phyloP scores from a whole-genome alignment of 2,797 vertebrate species.

The Notolabrus celidotus region DNA sequence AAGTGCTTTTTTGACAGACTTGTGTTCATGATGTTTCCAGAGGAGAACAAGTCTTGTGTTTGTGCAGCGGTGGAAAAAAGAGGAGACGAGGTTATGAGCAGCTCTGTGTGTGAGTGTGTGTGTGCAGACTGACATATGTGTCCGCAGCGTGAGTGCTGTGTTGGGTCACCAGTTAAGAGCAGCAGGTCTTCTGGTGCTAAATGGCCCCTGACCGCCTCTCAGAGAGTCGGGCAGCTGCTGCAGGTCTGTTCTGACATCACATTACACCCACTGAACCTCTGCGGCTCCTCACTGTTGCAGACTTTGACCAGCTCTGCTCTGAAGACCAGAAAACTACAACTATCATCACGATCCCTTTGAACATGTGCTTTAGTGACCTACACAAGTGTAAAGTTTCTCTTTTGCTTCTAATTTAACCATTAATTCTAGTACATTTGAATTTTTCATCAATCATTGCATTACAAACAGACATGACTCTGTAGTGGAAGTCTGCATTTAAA shows the following conservation, averaged over 20 bases:
- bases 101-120: not conserved
- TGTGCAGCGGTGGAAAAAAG: not conserved
- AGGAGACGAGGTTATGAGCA: not conserved
- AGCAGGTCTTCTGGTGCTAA: conserved; percentile 45
- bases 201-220: conserved; percentile 26
- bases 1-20: conserved; percentile 38
- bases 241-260: conserved; percentile 21
- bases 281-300: not conserved
- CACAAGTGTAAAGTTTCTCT: no score
- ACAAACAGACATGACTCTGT: no score
- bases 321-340: not conserved
- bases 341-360: not conserved
- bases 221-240: conserved; percentile 45
- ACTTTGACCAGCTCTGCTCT: not conserved
- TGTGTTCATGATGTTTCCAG: not conserved
- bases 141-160: conserved; percentile 16
- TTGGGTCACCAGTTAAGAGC: conserved; percentile 45
- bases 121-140: conserved; percentile 31
- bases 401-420: no score
- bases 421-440: no score
- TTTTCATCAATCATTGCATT: no score
- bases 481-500: no score
- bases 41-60: not conserved
- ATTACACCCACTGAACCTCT: conserved; percentile 11
- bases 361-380: no score